These are phyloP conservation scores for Notechis scutatus DNA, from an alignment of 2,113 vertebrate species.

Conservation along the genomic window DNA sequence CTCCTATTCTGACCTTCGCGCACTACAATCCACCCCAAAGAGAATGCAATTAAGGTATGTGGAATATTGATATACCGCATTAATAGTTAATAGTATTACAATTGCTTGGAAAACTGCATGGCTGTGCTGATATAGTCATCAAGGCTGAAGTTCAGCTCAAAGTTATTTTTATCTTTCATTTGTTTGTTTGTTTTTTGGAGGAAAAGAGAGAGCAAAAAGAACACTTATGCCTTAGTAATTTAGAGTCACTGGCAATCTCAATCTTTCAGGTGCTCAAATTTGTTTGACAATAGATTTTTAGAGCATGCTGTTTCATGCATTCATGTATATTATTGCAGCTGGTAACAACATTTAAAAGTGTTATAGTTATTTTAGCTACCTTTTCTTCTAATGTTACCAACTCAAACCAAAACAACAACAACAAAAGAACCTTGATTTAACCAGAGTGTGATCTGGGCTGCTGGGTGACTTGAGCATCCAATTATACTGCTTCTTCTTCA, in stretches of 20 bases:
- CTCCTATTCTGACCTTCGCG: neutral
- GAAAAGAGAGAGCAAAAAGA: neutral
- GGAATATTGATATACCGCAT: neutral
- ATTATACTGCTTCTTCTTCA: conserved; percentile 4
- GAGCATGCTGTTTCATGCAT: neutral
- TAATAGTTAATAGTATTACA: neutral
- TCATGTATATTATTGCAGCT: conserved; percentile 1
- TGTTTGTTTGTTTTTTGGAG: neutral
- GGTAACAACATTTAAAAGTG: neutral
- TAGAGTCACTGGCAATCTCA: neutral
- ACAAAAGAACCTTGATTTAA: neutral
- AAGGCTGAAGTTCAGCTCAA: neutral
- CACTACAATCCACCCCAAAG: neutral
- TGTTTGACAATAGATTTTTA: conserved; percentile 12
- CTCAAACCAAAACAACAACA: neutral
- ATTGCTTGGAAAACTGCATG: neutral
- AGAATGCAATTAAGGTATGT: neutral
- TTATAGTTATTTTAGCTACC: neutral
- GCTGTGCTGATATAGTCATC: neutral
- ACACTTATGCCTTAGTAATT: neutral
- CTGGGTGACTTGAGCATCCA: neutral
- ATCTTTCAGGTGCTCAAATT: conserved; percentile 6
- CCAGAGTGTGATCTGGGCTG: neutral
- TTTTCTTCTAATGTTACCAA: too few species aligned
- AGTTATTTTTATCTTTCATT: neutral